These are phyloP conservation scores for Batillaria attramentaria DNA, from an alignment of 1,140 invertebrate species.

Conservation along the genomic window DNA sequence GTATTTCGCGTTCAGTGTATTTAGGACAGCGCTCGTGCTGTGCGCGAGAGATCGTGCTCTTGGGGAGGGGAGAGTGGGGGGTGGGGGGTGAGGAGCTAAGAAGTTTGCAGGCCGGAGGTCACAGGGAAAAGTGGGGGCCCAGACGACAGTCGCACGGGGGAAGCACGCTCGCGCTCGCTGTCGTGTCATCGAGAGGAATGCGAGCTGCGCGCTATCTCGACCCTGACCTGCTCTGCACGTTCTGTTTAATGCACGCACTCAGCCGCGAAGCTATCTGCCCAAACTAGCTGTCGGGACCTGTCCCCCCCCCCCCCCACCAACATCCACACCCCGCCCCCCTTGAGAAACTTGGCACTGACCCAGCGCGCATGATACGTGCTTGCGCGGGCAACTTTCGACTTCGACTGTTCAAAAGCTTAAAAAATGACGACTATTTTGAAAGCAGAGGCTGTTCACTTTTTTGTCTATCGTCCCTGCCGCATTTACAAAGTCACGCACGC, in stretches of 20 bases:
- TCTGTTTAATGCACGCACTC: conserved; percentile 39
- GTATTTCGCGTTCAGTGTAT: not conserved
- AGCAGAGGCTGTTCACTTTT: not conserved
- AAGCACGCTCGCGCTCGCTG: conserved; percentile 22
- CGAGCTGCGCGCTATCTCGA: conserved; percentile 26
- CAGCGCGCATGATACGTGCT: conserved; percentile 30
- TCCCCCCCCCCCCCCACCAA: conserved; percentile 1
- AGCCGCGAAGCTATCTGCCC: conserved; percentile 35
- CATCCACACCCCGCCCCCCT: not conserved
- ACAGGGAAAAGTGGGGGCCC: not conserved
- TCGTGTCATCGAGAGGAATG: conserved; percentile 25
- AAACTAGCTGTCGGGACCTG: conserved; percentile 25
- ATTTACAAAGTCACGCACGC: conserved; percentile 36
- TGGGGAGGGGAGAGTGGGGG: not conserved
- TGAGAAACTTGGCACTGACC: conserved; percentile 26
- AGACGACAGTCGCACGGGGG: conserved; percentile 5
- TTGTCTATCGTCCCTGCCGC: no score
- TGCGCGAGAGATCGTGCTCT: not conserved
- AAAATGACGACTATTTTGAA: not conserved
- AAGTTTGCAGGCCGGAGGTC: not conserved
- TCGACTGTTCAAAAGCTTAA: not conserved
- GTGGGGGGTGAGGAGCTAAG: not conserved
- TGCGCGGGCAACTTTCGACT: conserved; percentile 25
- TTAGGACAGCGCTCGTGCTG: conserved; percentile 1
- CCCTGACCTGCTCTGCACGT: conserved; percentile 39